Percentiles rank a stretch among this genome's conserved stretches.
phyloP scores from a whole-genome alignment of 2,797 vertebrate genomes.

The Anabas testudineus region DNA sequence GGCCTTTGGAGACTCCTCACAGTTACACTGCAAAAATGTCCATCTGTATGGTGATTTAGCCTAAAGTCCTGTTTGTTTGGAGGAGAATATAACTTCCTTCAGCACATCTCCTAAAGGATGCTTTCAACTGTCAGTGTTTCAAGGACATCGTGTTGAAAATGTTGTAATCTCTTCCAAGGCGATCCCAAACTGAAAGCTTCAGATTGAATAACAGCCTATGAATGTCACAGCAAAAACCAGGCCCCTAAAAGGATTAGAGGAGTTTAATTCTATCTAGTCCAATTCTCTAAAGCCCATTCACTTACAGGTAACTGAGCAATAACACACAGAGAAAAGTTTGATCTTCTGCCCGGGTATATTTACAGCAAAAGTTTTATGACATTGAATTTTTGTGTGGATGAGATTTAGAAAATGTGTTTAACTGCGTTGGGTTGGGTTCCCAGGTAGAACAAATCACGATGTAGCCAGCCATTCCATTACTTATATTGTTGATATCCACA shows the following conservation, averaged over 20 bases:
- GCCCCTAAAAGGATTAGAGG: not conserved
- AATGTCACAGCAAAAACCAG: constrained; percentile 10
- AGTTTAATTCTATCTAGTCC: not conserved
- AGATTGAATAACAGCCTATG: not conserved
- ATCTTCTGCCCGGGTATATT: not conserved
- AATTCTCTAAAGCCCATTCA: not conserved
- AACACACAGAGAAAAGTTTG: no score
- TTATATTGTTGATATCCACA: constrained; percentile 39
- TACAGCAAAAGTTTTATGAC: not conserved
- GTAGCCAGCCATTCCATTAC: constrained; percentile 52
- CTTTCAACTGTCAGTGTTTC: not conserved
- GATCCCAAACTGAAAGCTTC: not conserved
- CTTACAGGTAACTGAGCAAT: not conserved
- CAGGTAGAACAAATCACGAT: constrained; percentile 24
- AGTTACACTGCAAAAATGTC: constrained; percentile 16
- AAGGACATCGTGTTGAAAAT: not conserved
- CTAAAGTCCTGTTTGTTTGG: not conserved
- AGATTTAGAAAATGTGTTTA: not conserved
- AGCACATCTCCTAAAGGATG: not conserved
- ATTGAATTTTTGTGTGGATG: not conserved
- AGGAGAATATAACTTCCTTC: not conserved
- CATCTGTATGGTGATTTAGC: not conserved
- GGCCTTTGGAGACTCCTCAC: constrained; percentile 23
- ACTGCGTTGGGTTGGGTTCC: not conserved
- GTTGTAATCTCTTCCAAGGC: not conserved